Base-by-base conservation (phyloP, 2,888 invertebrate genomes). In the Tetragonula carbonaria region DNA sequence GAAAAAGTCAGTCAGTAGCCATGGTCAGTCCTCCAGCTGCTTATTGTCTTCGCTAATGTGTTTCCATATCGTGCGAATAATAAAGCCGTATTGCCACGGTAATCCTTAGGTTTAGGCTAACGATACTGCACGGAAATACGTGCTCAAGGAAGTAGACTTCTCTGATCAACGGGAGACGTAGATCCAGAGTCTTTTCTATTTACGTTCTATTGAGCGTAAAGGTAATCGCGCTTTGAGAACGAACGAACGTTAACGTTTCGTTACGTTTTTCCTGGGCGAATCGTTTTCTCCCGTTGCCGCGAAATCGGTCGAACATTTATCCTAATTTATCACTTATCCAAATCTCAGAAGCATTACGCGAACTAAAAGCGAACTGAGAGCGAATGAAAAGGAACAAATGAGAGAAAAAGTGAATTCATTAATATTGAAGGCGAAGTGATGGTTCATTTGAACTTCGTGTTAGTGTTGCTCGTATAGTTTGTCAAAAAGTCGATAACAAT, bases 31-130 rank as follows among this genome's bases (percentile, higher is more conserved):
- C 21, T 14, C 13, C 45, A 65, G 71, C 51, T 67, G 73, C 80
- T 84, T 84, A 86, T 82, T 74, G 82, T 83, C 85, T 78, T 80
- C 80, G 62, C 74, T 80, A 84, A 88, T 84, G 78, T 77, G 76
- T 78, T 76, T 77, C 85, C 75, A 80, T 74, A 85, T 85, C 78
- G 80, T 57, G 62, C 71, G 66, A 82, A 77, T 88, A 88, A 88
- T 85, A 82, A 88, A 84, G 76, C 73, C 71, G 50, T 38, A 71
- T 78, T 59, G 55, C 71, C 62, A 68, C 51, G 62, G 63, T 85
- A 86, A 86, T 65, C 68, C 73, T 77, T 57, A 68, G 33, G 28
- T 57, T 78, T 57, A 68, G 33, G 38, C 51, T 78, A 80, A 85
- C 72, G 72, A 84, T 80, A 80, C 68, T 68, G 78, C 53, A 28